These are phyloP conservation scores for Carcinoscorpius rotundicauda DNA, from an alignment of 1,140 invertebrate species.

Conservation along the genomic window DNA sequence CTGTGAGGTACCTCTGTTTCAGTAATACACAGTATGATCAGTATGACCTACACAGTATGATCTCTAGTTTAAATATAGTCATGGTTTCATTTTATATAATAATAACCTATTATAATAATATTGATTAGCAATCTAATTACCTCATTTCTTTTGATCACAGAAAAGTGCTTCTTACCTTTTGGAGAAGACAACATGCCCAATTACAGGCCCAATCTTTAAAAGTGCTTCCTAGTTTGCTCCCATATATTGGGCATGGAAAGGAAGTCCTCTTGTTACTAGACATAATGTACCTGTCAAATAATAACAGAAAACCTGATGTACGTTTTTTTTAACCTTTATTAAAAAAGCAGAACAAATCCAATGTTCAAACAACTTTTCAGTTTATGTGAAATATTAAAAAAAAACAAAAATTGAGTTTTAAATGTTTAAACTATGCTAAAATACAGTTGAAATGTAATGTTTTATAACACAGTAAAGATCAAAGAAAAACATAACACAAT, in stretches of 20 bases:
- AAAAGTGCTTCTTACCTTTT: slow-evolving; percentile 28
- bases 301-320: not conserved
- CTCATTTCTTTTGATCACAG: slow-evolving; percentile 14
- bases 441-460: too few species aligned
- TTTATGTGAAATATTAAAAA: too few species aligned
- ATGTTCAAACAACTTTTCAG: too few species aligned
- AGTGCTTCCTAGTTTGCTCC: slow-evolving; percentile 30
- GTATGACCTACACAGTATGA: too few species aligned
- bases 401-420: too few species aligned
- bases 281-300: slow-evolving; percentile 2
- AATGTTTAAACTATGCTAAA: too few species aligned
- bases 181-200: slow-evolving; percentile 35
- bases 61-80: too few species aligned
- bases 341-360: too few species aligned
- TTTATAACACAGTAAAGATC: too few species aligned
- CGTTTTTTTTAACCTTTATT: not conserved
- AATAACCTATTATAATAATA: slow-evolving; percentile 8
- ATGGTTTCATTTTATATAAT: slow-evolving; percentile 1
- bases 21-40: too few species aligned
- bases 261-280: slow-evolving; percentile 8
- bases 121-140: slow-evolving; percentile 11
- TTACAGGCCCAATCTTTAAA: slow-evolving; percentile 38
- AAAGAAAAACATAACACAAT: too few species aligned
- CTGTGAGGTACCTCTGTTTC: too few species aligned
- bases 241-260: slow-evolving; percentile 33